A percentile compares a stretch with the other conserved stretches of the same genome.
phyloP scores from a whole-genome alignment of 2,113 vertebrate species.

The Calidris pygmaea region DNA sequence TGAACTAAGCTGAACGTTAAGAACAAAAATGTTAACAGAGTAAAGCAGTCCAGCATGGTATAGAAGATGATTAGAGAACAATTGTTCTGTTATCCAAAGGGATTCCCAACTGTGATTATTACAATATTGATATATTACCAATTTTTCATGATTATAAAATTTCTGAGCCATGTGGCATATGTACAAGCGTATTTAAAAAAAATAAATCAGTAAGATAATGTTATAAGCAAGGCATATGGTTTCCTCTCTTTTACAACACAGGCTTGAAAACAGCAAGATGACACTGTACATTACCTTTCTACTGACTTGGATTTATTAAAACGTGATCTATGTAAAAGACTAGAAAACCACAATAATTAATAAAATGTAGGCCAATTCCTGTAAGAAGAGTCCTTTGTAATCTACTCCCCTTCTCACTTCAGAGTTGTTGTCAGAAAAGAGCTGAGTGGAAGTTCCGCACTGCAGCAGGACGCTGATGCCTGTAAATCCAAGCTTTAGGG shows the following conservation, averaged over 20 bases:
- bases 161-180: not conserved
- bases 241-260: not conserved
- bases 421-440: not conserved
- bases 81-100: not conserved
- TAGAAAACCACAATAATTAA: not conserved
- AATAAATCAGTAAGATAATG: not conserved
- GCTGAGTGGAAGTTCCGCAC: not conserved
- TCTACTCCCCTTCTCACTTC: not conserved
- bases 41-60: not conserved
- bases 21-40: not conserved
- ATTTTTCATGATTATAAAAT: not conserved
- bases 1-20: constrained; percentile 7
- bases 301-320: not conserved
- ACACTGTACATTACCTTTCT: not conserved
- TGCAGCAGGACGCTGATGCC: not conserved
- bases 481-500: not conserved
- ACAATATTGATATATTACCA: not conserved
- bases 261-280: not conserved
- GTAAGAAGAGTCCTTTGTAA: not conserved
- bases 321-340: not conserved
- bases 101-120: not conserved
- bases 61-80: not conserved
- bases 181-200: not conserved
- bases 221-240: not conserved
- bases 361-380: not conserved